Percentiles rank a stretch among this genome's conserved stretches.
Conservation (phyloP, 2,113 vertebrate genomes). For the rabbit (Oryctolagus cuniculus) region DNA sequence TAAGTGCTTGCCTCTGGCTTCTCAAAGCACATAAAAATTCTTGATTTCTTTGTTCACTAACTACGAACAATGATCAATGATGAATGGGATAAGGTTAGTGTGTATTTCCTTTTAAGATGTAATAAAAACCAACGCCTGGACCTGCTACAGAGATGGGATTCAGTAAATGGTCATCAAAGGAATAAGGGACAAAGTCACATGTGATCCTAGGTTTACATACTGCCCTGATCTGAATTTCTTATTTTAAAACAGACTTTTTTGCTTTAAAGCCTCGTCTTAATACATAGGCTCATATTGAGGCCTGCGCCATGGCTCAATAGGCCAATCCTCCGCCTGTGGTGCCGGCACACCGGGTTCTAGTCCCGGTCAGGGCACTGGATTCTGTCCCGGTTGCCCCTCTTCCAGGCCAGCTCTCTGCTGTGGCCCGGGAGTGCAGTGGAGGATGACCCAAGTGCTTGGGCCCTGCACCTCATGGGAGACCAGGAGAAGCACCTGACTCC, state of each 20-base stretch:
- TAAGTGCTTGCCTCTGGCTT: background rate
- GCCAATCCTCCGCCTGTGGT: too few relatives aligned
- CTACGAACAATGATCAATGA: background rate
- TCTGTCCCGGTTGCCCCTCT: too few relatives aligned
- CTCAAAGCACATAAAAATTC: conserved; percentile 16
- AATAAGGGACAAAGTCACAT: background rate
- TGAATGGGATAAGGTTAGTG: background rate
- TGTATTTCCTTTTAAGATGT: background rate
- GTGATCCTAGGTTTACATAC: background rate
- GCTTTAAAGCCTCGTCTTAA: conserved; percentile 19
- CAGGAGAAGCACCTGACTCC: too few relatives aligned
- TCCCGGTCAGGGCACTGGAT: too few relatives aligned
- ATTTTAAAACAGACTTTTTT: conserved; percentile 44
- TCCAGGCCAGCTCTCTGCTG: too few relatives aligned
- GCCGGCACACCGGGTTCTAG: too few relatives aligned
- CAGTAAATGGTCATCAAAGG: background rate
- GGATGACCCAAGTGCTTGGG: too few relatives aligned
- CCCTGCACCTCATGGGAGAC: too few relatives aligned
- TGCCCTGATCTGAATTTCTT: conserved; percentile 12
- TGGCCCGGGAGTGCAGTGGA: too few relatives aligned
- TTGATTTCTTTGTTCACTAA: conserved; percentile 33
- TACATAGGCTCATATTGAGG: background rate
- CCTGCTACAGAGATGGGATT: background rate
- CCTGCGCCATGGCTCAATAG: too few relatives aligned
- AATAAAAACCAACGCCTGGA: background rate